Conservation (phyloP, 2,113 vertebrate species). For the Chiloscyllium plagiosum region DNA sequence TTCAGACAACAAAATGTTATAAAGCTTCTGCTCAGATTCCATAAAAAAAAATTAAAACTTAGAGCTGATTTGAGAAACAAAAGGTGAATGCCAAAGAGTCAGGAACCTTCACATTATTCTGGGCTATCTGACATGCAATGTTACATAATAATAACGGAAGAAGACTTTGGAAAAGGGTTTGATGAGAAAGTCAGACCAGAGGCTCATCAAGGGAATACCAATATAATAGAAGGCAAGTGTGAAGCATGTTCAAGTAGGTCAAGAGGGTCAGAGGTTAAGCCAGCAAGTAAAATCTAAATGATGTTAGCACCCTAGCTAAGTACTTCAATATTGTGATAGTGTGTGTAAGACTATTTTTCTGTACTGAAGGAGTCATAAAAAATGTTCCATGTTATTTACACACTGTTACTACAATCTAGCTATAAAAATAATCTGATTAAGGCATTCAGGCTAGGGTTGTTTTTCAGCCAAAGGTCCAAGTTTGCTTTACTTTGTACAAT, state of each 20-base stretch:
- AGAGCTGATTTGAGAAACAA: not conserved
- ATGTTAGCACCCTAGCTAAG: not conserved
- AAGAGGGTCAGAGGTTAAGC: not conserved
- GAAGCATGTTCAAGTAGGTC: not conserved
- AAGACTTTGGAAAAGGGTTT: not conserved
- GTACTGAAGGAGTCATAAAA: not conserved
- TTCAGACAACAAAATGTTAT: not conserved
- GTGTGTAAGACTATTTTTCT: slow-evolving; percentile 22
- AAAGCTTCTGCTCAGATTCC: not conserved
- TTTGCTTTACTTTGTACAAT: not conserved
- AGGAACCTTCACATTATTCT: not conserved
- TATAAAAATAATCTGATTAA: not conserved
- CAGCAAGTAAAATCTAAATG: not conserved
- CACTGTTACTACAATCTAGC: not conserved
- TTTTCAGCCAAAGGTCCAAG: not conserved
- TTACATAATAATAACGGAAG: not conserved
- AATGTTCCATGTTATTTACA: not conserved
- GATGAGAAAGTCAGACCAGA: not conserved
- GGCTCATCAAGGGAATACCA: not conserved
- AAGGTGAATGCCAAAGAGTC: not conserved
- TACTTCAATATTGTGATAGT: slow-evolving; percentile 1
- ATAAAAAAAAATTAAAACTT: not conserved
- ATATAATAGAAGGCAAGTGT: not conserved
- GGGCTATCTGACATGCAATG: not conserved
- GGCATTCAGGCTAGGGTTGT: too few relatives aligned